Percentiles rank a stretch among this genome's conserved stretches.
phyloP scores from a whole-genome alignment of 2,797 vertebrate species.

The Anabas testudineus region DNA sequence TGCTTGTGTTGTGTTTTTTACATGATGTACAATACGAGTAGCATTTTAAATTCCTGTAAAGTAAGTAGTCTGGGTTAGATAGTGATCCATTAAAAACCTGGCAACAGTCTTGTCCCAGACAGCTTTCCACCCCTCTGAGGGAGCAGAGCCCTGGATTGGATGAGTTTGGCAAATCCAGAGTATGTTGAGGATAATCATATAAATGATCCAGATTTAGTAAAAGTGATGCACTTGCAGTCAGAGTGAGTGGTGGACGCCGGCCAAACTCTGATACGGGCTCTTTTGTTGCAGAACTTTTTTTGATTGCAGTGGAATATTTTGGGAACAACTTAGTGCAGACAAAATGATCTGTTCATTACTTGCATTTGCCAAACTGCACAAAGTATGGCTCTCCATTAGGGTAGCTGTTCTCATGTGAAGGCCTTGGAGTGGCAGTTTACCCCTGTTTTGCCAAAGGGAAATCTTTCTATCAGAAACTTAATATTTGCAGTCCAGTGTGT shows the following conservation, averaged over 20 bases:
- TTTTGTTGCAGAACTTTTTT: background rate
- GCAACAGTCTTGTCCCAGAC: slow-evolving; percentile 49
- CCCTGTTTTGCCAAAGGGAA: slow-evolving; percentile 85
- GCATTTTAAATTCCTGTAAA: slow-evolving; percentile 67
- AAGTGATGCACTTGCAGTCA: background rate
- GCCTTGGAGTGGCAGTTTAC: slow-evolving; percentile 82
- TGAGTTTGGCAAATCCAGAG: slow-evolving; percentile 55
- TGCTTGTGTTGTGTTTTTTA: slow-evolving; percentile 68
- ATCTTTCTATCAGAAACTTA: slow-evolving; percentile 78
- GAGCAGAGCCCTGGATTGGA: slow-evolving; percentile 46
- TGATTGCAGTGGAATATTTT: slow-evolving; percentile 13
- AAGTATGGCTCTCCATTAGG: slow-evolving; percentile 41
- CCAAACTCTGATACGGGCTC: background rate
- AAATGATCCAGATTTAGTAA: slow-evolving; percentile 15
- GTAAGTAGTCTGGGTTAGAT: slow-evolving; percentile 58
- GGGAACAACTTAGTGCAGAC: background rate
- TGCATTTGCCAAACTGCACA: slow-evolving; percentile 57
- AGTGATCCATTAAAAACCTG: slow-evolving; percentile 58
- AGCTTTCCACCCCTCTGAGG: slow-evolving; percentile 44
- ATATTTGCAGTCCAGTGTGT: slow-evolving; percentile 64
- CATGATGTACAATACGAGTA: slow-evolving; percentile 66
- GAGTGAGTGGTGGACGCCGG: no score
- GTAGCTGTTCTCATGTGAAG: slow-evolving; percentile 56
- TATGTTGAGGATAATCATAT: background rate
- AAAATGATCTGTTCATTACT: slow-evolving; percentile 8